Evolutionary conservation across 2,797 vertebrate species (phyloP), one percentile per base, ranked within the genome.

Genomic region (Urophycis tenuis): DNA sequence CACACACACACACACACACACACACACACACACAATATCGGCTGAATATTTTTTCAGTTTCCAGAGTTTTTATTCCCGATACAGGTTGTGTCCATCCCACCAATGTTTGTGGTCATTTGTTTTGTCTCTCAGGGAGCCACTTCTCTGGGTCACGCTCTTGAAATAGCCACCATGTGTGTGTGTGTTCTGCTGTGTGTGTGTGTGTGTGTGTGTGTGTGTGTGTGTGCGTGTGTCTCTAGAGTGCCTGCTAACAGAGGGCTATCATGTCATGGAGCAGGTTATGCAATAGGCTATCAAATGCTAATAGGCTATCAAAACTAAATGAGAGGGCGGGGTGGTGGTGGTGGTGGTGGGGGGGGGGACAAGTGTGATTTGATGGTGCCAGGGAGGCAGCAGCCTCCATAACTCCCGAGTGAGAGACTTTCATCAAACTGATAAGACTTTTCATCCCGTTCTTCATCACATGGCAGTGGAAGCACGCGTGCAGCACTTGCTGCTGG

Each of bases 1-100:
- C 25, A 41, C 34, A 17, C 70, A 60, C 64, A 80, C 72, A 80
- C 71, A 76, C 75, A 75, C 31, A 75, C 77, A 78, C 77, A 78
- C 60, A 74, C 67, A 79, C 31, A 78, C 64, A 71, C 73, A 75
- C 67, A 74, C 74, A 29, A 41, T 41, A 41, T 41, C 12, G n/a
- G n/a, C n/a, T n/a, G n/a, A 12, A 39, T 39, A 39, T 39, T 39
- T 39, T 39, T 39, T 6, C 36, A 6, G 6, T 39, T 39, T 39
- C 1, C 36, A 39, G 5, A 39, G 53, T 60, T 53, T 45, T 45
- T 17, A 45, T 45, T 45, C 41, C 41, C 12, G 41, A 45, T 45
- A 45, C 45, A 49, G 45, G 4, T 19, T 25, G 22, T 60, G 22
- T 60, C 22, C 45, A 49, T 49, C 53, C 53, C 22, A 60, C 9